Percentiles rank a stretch among this genome's conserved stretches.
phyloP scores from a whole-genome alignment of 2,888 invertebrate genomes.

The Ormyrus thymus region DNA sequence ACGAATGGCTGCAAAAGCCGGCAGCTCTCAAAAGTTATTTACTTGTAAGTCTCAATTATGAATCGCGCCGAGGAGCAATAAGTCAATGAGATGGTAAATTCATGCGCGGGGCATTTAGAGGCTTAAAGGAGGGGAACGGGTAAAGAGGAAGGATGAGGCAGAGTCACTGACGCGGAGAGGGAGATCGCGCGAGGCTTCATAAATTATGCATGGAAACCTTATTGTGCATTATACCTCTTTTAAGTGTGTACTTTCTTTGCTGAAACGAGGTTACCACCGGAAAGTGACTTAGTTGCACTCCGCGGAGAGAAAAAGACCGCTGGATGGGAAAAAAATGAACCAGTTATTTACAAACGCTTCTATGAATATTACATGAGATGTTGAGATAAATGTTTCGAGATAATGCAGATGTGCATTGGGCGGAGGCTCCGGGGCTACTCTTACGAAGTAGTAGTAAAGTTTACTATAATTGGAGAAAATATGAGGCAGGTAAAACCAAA shows the following conservation, averaged over 20 bases:
- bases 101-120: constrained; percentile 36
- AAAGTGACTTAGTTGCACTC: constrained; percentile 41
- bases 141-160: background rate
- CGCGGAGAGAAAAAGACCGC: constrained; percentile 9
- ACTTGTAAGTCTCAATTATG: constrained; percentile 43
- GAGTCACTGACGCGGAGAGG: background rate
- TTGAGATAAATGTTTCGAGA: background rate
- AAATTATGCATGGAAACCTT: constrained; percentile 49
- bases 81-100: constrained; percentile 45
- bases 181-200: constrained; percentile 6
- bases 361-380: constrained; percentile 11
- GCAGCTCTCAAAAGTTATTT: constrained; percentile 7
- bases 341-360: constrained; percentile 27
- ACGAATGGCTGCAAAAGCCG: too few species aligned
- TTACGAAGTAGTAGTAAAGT: too few species aligned
- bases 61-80: constrained; percentile 17
- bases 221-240: constrained; percentile 48
- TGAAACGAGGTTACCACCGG: constrained; percentile 31
- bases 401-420: background rate
- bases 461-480: too few species aligned
- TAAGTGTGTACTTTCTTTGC: constrained; percentile 38
- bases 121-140: background rate
- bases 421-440: too few species aligned
- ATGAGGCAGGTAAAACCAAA: too few species aligned
- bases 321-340: constrained; percentile 23